Evolutionary conservation across 2,888 invertebrate species (phyloP).

Genomic region (Hydriomena furcata): DNA sequence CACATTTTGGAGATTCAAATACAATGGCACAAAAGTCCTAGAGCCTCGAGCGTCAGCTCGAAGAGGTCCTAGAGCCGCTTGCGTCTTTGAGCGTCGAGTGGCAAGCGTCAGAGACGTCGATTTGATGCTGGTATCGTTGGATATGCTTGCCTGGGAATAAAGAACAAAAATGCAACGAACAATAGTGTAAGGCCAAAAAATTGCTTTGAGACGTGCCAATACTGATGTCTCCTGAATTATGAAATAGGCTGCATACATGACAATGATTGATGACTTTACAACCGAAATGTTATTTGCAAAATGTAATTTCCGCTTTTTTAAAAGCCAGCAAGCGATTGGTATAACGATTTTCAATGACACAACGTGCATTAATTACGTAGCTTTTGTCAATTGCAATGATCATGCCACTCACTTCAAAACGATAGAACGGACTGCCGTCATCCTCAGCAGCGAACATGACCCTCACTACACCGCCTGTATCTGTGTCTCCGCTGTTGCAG

Average conservation of each 20-base stretch:
- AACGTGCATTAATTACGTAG: too few relatives aligned
- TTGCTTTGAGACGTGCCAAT: too few relatives aligned
- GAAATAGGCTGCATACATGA: too few relatives aligned
- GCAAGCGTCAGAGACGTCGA: conserved; percentile 44
- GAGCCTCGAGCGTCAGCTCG: conserved; percentile 46
- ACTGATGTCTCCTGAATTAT: too few relatives aligned
- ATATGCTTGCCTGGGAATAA: conserved; percentile 53
- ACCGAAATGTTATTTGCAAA: too few relatives aligned
- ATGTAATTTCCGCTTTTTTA: too few relatives aligned
- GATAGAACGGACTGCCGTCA: conserved; percentile 51
- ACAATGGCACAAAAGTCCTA: conserved; percentile 63
- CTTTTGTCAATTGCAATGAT: neutral
- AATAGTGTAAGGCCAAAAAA: neutral
- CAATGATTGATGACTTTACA: too few relatives aligned
- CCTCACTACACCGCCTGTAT: conserved; percentile 56
- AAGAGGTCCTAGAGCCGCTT: conserved; percentile 59
- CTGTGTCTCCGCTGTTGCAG: conserved; percentile 57
- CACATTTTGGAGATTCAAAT: conserved; percentile 52
- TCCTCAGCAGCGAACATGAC: conserved; percentile 61
- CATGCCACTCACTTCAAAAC: conserved; percentile 54
- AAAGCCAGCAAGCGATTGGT: too few relatives aligned
- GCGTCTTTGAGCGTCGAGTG: conserved; percentile 39
- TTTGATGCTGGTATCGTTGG: conserved; percentile 49
- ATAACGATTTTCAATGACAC: too few relatives aligned
- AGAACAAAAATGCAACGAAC: neutral